Conservation (phyloP, 2,113 vertebrate genomes). For the Misgurnus mizolepis region DNA sequence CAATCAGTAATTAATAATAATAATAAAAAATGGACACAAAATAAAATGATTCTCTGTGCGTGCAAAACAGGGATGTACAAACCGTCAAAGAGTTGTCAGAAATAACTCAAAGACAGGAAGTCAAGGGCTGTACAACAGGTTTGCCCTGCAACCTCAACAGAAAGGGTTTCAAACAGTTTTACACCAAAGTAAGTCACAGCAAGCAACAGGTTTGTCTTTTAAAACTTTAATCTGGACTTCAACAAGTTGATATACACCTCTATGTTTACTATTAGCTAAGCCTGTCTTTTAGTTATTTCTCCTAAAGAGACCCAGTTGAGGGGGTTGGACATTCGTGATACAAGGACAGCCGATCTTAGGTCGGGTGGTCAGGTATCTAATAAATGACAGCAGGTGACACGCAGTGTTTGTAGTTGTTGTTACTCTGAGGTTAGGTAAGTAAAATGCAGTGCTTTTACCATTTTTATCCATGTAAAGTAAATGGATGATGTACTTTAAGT, state of each 20-base stretch:
- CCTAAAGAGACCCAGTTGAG: slow-evolving; percentile 56
- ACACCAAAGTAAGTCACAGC: slow-evolving; percentile 91
- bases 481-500: too few relatives aligned
- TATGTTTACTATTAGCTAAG: slow-evolving; percentile 76
- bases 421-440: too few relatives aligned
- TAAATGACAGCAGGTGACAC: slow-evolving; percentile 54
- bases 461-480: too few relatives aligned
- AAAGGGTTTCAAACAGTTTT: slow-evolving; percentile 79
- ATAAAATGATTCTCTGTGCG: slow-evolving; percentile 77
- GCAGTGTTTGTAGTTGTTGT: too few relatives aligned
- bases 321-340: slow-evolving; percentile 66
- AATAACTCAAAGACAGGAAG: slow-evolving; percentile 88
- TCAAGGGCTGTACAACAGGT: slow-evolving; percentile 53
- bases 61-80: slow-evolving; percentile 83
- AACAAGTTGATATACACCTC: slow-evolving; percentile 83
- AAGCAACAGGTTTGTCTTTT: slow-evolving; percentile 78
- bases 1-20: slow-evolving; percentile 87
- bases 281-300: slow-evolving; percentile 88
- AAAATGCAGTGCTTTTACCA: neutral
- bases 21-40: slow-evolving; percentile 69
- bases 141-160: slow-evolving; percentile 60
- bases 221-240: slow-evolving; percentile 76
- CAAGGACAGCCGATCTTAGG: slow-evolving; percentile 66
- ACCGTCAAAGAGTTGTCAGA: slow-evolving; percentile 73
- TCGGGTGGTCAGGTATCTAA: slow-evolving; percentile 22